Evolutionary conservation across 1,140 invertebrate species (phyloP), one percentile per base, ranked within the genome.

Genomic region (Conopomorpha cramerella): DNA sequence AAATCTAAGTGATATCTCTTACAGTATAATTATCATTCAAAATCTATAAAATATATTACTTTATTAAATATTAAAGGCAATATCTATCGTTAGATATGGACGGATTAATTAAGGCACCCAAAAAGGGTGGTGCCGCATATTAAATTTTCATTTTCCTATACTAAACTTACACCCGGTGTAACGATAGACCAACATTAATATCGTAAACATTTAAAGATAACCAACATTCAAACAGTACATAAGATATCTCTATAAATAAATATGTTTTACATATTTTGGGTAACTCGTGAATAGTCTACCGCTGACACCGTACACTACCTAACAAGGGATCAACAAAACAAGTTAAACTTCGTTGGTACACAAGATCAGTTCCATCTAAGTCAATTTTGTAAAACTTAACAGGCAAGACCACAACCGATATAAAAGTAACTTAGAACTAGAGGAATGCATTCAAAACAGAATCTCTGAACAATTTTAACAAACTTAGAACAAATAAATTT

Each of bases 341-440:
- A 10, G 28, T 13, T 29, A 33, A 74, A 64, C 58, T 76, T 79
- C 73, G 72, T 77, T 79, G 77, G 77, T 79, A 74, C 68, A 67
- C 63, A 68, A 77, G 64, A 77, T 72, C 61, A 66, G 56, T 68
- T 72, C 66, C 66, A 66, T 63, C 59, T 62, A 66, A 64, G 54
- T 59, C 51, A 53, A 63, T 66, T 64, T 68, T 45, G 58, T 76
- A 63, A 25, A 68, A 76, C 66, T 74, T 71, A 77, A 73, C 68
- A 79, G 77, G 77, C 77, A 79, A 79, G 77, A 78, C 74, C 77
- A 79, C 77, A 79, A 79, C 77, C 77, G 72, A 77, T 74, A 77
- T n/a, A 72, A 78, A 79, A 77, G 77, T 79, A 79, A 72, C 77
- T 79, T 77, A 45, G 48, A 57, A 46, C 71, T 78, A 79, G 60